phyloP scores from a whole-genome alignment of 2,797 vertebrate genomes.

The Karalla daura region DNA sequence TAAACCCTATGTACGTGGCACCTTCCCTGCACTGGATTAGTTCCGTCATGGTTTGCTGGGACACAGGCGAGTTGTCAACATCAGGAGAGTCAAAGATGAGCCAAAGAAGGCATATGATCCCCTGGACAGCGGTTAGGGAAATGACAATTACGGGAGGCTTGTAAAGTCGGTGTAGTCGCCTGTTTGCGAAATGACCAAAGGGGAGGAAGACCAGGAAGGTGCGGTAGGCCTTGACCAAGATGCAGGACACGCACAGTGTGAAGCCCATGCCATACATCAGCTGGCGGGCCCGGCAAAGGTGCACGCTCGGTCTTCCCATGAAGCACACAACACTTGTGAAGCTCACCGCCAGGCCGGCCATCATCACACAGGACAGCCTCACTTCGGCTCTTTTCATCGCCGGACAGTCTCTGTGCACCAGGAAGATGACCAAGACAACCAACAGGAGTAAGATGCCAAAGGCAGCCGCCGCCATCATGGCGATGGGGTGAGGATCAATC shows the following conservation, averaged over 20 bases:
- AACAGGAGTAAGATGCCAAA: constrained; percentile 70
- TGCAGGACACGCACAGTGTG: constrained; percentile 78
- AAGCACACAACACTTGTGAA: constrained; percentile 74
- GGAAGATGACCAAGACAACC: constrained; percentile 53
- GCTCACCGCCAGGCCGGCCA: constrained; percentile 67
- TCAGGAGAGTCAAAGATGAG: constrained; percentile 63
- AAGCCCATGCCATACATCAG: constrained; percentile 76
- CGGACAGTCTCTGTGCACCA: constrained; percentile 50
- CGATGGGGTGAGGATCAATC: constrained; percentile 65
- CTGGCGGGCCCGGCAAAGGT: constrained; percentile 72
- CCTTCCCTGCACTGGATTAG: constrained; percentile 65
- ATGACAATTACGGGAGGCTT: constrained; percentile 59
- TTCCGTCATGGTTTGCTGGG: constrained; percentile 37
- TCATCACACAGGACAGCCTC: constrained; percentile 69
- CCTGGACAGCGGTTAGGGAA: constrained; percentile 55
- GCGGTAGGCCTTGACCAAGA: constrained; percentile 73
- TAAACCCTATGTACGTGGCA: constrained; percentile 59
- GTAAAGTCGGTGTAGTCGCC: constrained; percentile 55
- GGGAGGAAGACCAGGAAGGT: constrained; percentile 71
- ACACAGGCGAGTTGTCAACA: constrained; percentile 4
- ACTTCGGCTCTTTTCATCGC: constrained; percentile 70
- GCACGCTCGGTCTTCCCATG: constrained; percentile 60
- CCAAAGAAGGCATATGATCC: constrained; percentile 73
- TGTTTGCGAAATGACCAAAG: constrained; percentile 37
- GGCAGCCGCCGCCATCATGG: constrained; percentile 50